Evolutionary conservation across 1,140 invertebrate species (phyloP).

Genomic region (Drosophila paulistorum): DNA sequence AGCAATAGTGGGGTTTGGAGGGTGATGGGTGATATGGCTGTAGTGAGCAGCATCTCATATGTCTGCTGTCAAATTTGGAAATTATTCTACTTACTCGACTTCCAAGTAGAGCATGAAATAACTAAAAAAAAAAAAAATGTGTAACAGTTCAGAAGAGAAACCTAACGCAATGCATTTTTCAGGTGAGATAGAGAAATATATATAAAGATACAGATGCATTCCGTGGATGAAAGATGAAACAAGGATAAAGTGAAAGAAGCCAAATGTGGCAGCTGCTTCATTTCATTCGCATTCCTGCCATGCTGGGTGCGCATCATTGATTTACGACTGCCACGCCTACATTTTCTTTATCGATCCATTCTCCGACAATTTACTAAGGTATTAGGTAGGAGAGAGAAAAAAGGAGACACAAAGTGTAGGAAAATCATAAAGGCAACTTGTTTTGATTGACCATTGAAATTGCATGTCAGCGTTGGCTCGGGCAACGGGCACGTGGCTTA

Average conservation of each 20-base stretch:
- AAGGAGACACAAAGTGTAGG: constrained; percentile 31
- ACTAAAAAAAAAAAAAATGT: constrained; percentile 33
- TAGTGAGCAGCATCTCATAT: constrained; percentile 51
- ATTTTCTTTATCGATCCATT: constrained; percentile 35
- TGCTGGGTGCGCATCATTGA: constrained; percentile 59
- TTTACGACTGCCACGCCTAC: constrained; percentile 47
- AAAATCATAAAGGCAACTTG: constrained; percentile 26
- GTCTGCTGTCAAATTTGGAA: constrained; percentile 78
- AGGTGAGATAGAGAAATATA: constrained; percentile 4
- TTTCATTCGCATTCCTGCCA: constrained; percentile 57
- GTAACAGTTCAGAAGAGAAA: constrained; percentile 40
- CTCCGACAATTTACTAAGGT: constrained; percentile 60
- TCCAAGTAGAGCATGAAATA: constrained; percentile 66
- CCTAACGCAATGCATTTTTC: constrained; percentile 36
- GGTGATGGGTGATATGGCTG: constrained; percentile 18
- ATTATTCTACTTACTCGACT: constrained; percentile 71
- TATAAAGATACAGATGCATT: constrained; percentile 35
- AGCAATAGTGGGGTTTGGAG: background rate
- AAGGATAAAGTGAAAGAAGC: constrained; percentile 36
- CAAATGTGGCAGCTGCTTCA: constrained; percentile 63
- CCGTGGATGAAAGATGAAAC: constrained; percentile 44
- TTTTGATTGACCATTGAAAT: constrained; percentile 78
- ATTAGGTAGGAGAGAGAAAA: constrained; percentile 38
- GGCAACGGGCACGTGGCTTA: constrained; percentile 54
- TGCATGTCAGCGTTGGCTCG: constrained; percentile 57